phyloP scores from a whole-genome alignment of 1,140 invertebrate genomes.

The Drosophila subpulchrella region DNA sequence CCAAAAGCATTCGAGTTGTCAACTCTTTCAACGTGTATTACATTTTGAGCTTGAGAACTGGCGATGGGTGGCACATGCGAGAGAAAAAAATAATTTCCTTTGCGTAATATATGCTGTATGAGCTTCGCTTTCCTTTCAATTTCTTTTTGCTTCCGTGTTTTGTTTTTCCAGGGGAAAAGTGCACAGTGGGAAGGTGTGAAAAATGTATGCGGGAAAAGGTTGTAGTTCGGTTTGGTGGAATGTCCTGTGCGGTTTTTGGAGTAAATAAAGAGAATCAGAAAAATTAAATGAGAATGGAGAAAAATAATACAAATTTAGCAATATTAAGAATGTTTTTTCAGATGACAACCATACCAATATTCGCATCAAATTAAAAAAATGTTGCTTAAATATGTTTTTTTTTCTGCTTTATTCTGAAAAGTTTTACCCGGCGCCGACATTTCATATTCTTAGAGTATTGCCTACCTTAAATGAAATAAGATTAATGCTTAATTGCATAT shows the following conservation, averaged over 20 bases:
- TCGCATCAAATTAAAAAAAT: too few relatives aligned
- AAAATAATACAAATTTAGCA: too few relatives aligned
- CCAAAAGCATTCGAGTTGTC: conserved; percentile 69
- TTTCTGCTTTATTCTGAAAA: too few relatives aligned
- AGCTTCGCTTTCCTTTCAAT: conserved; percentile 48
- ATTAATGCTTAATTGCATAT: too few relatives aligned
- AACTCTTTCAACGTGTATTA: conserved; percentile 82
- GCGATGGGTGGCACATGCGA: conserved; percentile 43
- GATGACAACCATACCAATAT: too few relatives aligned
- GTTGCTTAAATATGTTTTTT: too few relatives aligned
- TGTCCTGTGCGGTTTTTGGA: conserved; percentile 17
- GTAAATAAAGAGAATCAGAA: background rate
- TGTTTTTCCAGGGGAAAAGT: conserved; percentile 15
- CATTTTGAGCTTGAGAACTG: conserved; percentile 61
- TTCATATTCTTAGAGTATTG: too few relatives aligned
- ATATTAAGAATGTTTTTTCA: too few relatives aligned
- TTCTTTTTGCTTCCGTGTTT: conserved; percentile 25
- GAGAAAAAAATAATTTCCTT: conserved; percentile 74
- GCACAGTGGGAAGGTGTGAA: conserved; percentile 20
- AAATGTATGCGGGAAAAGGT: conserved; percentile 1
- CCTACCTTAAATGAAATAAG: too few relatives aligned
- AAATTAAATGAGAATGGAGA: background rate
- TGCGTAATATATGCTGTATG: conserved; percentile 63
- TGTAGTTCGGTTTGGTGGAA: conserved; percentile 15
- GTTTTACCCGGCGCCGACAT: too few relatives aligned